Percentiles rank a stretch among this genome's conserved stretches.
Conservation (phyloP, 1,140 invertebrate species). For the Calliopsis andreniformis region DNA sequence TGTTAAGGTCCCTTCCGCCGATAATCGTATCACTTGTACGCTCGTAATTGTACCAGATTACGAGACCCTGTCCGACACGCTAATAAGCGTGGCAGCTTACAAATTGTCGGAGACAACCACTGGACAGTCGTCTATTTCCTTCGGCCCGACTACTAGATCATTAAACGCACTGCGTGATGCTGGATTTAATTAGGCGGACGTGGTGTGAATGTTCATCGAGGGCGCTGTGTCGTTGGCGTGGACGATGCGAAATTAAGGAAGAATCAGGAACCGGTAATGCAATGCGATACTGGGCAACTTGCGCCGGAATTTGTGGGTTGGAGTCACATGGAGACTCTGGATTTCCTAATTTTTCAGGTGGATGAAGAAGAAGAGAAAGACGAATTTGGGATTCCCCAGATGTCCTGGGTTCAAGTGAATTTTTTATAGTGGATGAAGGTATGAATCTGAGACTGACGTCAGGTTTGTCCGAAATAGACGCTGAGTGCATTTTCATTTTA, state of each 20-base stretch:
- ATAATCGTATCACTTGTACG: slow-evolving; percentile 56
- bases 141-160: background rate
- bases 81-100: slow-evolving; percentile 38
- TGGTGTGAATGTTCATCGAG: background rate
- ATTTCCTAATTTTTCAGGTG: slow-evolving; percentile 23
- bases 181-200: background rate
- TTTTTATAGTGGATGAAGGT: too few relatives aligned
- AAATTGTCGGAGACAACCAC: slow-evolving; percentile 43
- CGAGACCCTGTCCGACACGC: background rate
- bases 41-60: slow-evolving; percentile 39
- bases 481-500: too few relatives aligned
- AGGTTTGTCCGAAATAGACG: too few relatives aligned
- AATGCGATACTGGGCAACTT: slow-evolving; percentile 18
- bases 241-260: slow-evolving; percentile 17
- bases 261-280: slow-evolving; percentile 27
- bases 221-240: too few relatives aligned
- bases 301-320: slow-evolving; percentile 23
- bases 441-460: too few relatives aligned
- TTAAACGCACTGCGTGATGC: background rate
- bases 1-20: slow-evolving; percentile 19
- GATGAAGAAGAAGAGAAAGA: background rate
- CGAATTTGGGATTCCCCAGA: background rate
- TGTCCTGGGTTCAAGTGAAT: too few relatives aligned
- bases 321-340: background rate
- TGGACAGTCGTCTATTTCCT: background rate